Evolutionary conservation across 1,140 invertebrate genomes (phyloP).

Genomic region (Drosophila setifemur): DNA sequence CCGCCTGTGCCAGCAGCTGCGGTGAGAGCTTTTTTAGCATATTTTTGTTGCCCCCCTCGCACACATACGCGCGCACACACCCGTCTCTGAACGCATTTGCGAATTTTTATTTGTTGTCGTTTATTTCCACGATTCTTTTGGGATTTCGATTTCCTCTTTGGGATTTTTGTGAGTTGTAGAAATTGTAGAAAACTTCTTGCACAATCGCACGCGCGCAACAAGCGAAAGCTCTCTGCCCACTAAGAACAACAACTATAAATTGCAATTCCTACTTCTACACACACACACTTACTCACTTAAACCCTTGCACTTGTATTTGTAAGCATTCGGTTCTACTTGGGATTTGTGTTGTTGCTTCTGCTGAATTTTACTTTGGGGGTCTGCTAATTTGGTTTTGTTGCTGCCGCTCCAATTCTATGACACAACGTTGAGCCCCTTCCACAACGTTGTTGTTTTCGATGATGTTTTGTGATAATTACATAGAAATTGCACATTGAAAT

Average conservation of each 20-base stretch:
- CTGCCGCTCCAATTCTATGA: constrained; percentile 75
- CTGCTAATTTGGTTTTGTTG: constrained; percentile 48
- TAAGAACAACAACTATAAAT: constrained; percentile 63
- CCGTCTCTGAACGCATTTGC: constrained; percentile 56
- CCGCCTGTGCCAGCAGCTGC: constrained; percentile 59
- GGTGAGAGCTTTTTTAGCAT: constrained; percentile 68
- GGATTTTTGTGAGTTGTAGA: constrained; percentile 12
- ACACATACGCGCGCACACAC: constrained; percentile 33
- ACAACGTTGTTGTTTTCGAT: no score
- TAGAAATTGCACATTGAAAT: constrained; percentile 50
- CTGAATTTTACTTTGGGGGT: constrained; percentile 15
- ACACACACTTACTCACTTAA: constrained; percentile 19
- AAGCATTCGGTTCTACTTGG: constrained; percentile 19
- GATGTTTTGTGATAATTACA: constrained; percentile 50
- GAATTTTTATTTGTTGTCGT: constrained; percentile 41
- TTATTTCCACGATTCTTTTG: constrained; percentile 19
- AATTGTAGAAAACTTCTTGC: constrained; percentile 59
- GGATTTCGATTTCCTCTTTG: constrained; percentile 25
- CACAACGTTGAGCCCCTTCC: constrained; percentile 38
- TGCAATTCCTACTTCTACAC: constrained; percentile 72
- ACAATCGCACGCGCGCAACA: constrained; percentile 72
- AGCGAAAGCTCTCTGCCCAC: constrained; percentile 65
- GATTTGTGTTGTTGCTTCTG: constrained; percentile 43
- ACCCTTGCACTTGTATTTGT: neutral
- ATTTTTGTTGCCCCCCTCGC: constrained; percentile 28